Conservation (phyloP, 2,888 invertebrate species). For the Pyrrhosoma nymphula region DNA sequence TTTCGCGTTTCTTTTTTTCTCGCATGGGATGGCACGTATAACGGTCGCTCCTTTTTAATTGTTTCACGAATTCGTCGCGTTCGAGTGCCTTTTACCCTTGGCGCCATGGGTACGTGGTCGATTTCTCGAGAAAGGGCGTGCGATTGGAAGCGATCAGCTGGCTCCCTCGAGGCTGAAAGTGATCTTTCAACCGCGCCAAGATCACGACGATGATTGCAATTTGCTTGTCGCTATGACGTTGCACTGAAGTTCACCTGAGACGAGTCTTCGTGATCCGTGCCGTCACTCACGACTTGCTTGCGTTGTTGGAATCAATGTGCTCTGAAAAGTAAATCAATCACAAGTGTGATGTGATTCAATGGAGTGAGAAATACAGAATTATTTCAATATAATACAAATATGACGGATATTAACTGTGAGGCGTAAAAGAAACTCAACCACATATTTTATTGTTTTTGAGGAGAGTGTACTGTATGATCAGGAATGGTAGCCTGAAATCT, state of each 20-base stretch:
- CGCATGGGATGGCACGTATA: background rate
- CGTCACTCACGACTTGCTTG: background rate
- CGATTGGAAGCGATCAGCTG: slow-evolving; percentile 22
- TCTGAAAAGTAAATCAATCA: background rate
- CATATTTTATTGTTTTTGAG: no score
- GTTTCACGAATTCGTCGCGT: slow-evolving; percentile 10
- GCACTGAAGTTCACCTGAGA: background rate
- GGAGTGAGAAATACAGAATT: no score
- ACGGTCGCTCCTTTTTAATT: background rate
- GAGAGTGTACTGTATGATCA: no score
- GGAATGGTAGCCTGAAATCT: no score
- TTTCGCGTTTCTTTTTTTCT: background rate
- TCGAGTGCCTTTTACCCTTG: background rate
- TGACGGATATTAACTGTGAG: no score
- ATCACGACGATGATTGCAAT: background rate
- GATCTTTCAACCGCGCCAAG: background rate
- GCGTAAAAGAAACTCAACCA: no score
- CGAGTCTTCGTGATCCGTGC: background rate
- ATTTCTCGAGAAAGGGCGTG: background rate
- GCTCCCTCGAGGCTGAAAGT: slow-evolving; percentile 28
- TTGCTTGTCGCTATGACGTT: background rate
- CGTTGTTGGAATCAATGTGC: background rate
- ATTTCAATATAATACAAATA: no score
- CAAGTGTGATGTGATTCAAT: no score
- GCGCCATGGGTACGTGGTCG: background rate